Evolutionary conservation across 2,113 vertebrate species (phyloP).

Genomic region (Polyodon spathula): DNA sequence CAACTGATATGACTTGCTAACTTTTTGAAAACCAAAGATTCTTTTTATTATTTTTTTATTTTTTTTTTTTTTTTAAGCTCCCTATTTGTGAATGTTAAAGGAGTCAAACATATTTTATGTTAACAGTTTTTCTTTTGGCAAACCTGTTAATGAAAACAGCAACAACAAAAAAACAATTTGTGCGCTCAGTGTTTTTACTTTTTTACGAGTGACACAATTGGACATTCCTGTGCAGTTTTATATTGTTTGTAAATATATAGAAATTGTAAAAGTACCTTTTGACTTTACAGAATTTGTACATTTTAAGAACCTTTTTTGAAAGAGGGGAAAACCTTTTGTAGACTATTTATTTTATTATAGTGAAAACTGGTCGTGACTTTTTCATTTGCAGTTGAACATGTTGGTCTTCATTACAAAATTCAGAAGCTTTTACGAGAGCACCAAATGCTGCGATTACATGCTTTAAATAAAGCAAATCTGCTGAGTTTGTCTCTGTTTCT

Average conservation of each 20-base stretch:
- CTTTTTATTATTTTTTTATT: too few species aligned
- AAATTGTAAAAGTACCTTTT: conserved; percentile 65
- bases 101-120: conserved; percentile 7
- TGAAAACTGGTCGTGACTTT: conserved; percentile 38
- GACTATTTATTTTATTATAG: conserved; percentile 82
- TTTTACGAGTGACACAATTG: conserved; percentile 57
- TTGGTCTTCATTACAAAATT: background rate
- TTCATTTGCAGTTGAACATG: conserved; percentile 31
- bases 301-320: conserved; percentile 55
- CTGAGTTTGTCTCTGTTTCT: conserved; percentile 41
- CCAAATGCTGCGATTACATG: conserved; percentile 42
- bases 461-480: conserved; percentile 48
- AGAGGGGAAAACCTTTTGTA: conserved; percentile 56
- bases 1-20: too few species aligned
- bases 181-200: conserved; percentile 52
- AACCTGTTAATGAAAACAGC: conserved; percentile 36
- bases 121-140: conserved; percentile 26
- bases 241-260: conserved; percentile 72
- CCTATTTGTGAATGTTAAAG: conserved; percentile 10
- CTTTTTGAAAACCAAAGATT: conserved; percentile 59
- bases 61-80: conserved; percentile 43
- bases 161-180: conserved; percentile 41
- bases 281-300: conserved; percentile 64
- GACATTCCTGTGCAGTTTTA: conserved; percentile 63
- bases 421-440: conserved; percentile 21